These are phyloP conservation scores for Delichon dasypus DNA, from an alignment of 2,797 vertebrate genomes.

Conservation along the genomic window DNA sequence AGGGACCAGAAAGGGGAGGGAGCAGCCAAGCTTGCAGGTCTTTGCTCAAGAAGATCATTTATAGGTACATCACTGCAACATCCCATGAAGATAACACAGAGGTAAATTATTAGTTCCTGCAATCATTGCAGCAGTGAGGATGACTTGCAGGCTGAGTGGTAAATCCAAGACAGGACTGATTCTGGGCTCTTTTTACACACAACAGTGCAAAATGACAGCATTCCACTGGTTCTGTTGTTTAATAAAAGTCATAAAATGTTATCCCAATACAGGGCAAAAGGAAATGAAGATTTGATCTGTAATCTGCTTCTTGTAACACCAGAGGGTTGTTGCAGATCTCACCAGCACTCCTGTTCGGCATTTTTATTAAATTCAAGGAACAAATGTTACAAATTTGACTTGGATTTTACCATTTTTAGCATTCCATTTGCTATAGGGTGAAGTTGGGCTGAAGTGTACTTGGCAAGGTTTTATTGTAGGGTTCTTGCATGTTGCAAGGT, in stretches of 20 bases:
- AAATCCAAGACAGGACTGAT: not conserved
- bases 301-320: conserved; percentile 53
- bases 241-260: conserved; percentile 29
- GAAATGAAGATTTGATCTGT: conserved; percentile 47
- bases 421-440: not conserved
- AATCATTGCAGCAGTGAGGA: not conserved
- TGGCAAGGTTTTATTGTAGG: not conserved
- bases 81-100: not conserved
- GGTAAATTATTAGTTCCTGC: not conserved
- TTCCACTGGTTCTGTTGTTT: conserved; percentile 7
- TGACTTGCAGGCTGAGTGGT: not conserved
- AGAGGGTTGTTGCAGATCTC: conserved; percentile 28
- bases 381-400: conserved; percentile 50
- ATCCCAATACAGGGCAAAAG: conserved; percentile 16
- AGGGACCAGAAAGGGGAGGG: not conserved
- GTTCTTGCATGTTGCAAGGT: not conserved
- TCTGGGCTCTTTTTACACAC: not conserved
- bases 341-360: not conserved
- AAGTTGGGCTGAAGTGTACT: not conserved
- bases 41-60: not conserved
- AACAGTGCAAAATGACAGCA: not conserved
- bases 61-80: not conserved
- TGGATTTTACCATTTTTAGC: conserved; percentile 1
- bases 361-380: conserved; percentile 52
- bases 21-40: not conserved